These are phyloP conservation scores for Graphium colonna DNA, from an alignment of 2,888 invertebrate genomes.

Conservation along the genomic window DNA sequence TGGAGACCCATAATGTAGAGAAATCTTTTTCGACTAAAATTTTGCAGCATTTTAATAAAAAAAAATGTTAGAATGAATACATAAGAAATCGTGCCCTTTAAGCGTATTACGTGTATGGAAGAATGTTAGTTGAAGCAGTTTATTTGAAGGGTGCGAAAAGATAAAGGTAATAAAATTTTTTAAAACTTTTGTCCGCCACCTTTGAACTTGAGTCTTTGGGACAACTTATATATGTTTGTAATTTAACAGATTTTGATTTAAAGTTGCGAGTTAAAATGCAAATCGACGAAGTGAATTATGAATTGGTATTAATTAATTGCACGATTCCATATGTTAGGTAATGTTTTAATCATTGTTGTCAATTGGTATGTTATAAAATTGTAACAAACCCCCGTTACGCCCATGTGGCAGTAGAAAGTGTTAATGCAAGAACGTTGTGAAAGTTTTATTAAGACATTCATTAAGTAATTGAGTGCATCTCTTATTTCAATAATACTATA, in stretches of 20 bases:
- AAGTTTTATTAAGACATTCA: constrained; percentile 19
- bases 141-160: neutral
- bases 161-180: neutral
- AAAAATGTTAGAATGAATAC: too few relatives aligned
- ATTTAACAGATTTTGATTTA: too few relatives aligned
- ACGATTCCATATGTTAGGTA: constrained; percentile 3
- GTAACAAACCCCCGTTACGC: constrained; percentile 16
- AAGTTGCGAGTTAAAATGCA: neutral
- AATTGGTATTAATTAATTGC: constrained; percentile 5
- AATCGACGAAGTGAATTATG: neutral
- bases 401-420: constrained; percentile 21
- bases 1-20: too few relatives aligned
- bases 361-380: constrained; percentile 2
- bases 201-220: too few relatives aligned
- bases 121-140: neutral
- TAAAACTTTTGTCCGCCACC: too few relatives aligned
- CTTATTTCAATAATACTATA: constrained; percentile 4
- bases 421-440: constrained; percentile 22
- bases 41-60: too few relatives aligned
- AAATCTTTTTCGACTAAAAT: too few relatives aligned
- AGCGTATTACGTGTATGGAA: too few relatives aligned
- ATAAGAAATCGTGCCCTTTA: too few relatives aligned
- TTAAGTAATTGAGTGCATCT: constrained; percentile 10
- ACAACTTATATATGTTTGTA: neutral
- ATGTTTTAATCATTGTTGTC: constrained; percentile 8